Evolutionary conservation across 2,888 invertebrate genomes (phyloP).

Genomic region (Dendrolimus pini): DNA sequence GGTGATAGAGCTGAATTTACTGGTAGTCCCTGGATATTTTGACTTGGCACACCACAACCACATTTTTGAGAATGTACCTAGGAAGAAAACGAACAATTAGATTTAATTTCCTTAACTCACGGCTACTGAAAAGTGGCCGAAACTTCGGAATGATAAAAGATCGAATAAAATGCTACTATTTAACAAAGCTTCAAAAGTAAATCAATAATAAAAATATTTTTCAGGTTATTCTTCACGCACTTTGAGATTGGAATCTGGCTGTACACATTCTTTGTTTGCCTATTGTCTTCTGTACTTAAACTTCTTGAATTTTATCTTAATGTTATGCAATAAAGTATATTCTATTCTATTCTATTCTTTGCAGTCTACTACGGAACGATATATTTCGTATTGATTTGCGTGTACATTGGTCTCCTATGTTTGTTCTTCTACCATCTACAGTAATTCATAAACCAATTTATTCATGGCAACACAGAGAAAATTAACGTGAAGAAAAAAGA

Average conservation of each 20-base stretch:
- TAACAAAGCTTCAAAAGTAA: too few species aligned
- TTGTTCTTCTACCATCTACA: conserved; percentile 35
- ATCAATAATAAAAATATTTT: conserved; percentile 17
- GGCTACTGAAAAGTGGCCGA: too few species aligned
- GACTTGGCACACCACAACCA: conserved; percentile 5
- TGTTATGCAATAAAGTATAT: too few species aligned
- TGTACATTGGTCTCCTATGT: conserved; percentile 14
- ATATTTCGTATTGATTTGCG: conserved; percentile 28
- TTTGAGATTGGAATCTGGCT: conserved; percentile 41
- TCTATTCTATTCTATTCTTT: conserved; percentile 29
- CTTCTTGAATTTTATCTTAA: too few species aligned
- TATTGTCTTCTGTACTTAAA: too few species aligned
- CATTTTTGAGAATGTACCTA: conserved; percentile 6
- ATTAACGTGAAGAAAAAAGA: too few species aligned
- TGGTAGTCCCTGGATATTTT: neutral
- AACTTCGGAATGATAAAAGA: too few species aligned
- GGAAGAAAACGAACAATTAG: neutral
- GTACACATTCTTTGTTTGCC: conserved; percentile 18
- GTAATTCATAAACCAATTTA: conserved; percentile 32
- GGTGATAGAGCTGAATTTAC: neutral
- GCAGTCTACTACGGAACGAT: conserved; percentile 31
- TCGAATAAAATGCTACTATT: neutral
- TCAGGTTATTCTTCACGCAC: conserved; percentile 53
- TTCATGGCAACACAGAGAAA: conserved; percentile 21
- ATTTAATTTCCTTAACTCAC: neutral